Evolutionary conservation across 2,888 invertebrate species (phyloP).

Genomic region (Neocrepidodera transversa): DNA sequence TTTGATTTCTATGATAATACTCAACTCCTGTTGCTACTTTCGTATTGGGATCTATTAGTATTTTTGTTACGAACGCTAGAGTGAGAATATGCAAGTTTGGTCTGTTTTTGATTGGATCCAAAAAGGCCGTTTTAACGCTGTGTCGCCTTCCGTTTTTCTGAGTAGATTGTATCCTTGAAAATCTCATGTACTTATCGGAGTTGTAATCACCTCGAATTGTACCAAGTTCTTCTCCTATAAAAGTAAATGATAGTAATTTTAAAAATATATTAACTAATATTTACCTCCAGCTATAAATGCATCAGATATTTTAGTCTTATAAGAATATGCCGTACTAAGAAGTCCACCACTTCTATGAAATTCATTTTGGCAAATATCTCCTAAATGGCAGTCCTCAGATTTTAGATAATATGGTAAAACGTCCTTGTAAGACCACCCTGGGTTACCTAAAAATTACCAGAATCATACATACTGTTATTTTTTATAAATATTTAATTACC

Average conservation of each 20-base stretch:
- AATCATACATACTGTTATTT: no score
- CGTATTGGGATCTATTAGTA: constrained; percentile 62
- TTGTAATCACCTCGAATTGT: constrained; percentile 59
- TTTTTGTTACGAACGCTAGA: constrained; percentile 64
- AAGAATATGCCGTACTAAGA: constrained; percentile 68
- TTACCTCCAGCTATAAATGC: constrained; percentile 56
- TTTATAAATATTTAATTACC: no score
- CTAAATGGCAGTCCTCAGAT: constrained; percentile 64
- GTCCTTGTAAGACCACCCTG: constrained; percentile 66
- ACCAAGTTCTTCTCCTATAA: constrained; percentile 57
- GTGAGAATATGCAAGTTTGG: constrained; percentile 67
- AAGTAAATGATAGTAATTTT: no score
- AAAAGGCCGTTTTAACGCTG: constrained; percentile 67
- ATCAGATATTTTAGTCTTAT: constrained; percentile 59
- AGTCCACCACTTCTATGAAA: constrained; percentile 70
- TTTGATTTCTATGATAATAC: constrained; percentile 19
- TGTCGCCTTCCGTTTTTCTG: constrained; percentile 63
- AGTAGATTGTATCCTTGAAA: constrained; percentile 60
- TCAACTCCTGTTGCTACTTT: constrained; percentile 61
- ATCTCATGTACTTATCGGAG: constrained; percentile 55
- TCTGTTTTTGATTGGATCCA: constrained; percentile 64
- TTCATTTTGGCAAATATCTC: constrained; percentile 54
- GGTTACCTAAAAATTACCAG: no score
- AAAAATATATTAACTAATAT: no score
- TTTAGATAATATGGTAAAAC: constrained; percentile 67